Percentiles rank a stretch among this genome's conserved stretches.
Evolutionary conservation across 2,888 invertebrate genomes (phyloP).

Genomic region (Dicycla oo): DNA sequence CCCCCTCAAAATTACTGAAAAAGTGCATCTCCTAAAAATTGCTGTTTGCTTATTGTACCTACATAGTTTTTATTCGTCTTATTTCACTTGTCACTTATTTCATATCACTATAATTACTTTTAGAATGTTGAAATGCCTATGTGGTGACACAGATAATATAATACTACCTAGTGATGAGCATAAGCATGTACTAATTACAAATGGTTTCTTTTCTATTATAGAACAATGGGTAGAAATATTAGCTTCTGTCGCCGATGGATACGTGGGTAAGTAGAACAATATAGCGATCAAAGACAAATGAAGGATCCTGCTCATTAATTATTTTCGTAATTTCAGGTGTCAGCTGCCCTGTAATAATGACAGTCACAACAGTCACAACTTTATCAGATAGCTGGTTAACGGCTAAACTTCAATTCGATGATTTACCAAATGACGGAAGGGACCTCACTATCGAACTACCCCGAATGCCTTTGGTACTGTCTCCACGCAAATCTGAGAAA

Average conservation of each 20-base stretch:
- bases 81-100: neutral
- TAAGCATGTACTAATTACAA: constrained; percentile 11
- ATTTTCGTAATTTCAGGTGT: constrained; percentile 73
- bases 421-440: constrained; percentile 70
- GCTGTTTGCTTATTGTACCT: neutral
- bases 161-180: too few species aligned
- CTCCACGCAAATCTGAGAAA: constrained; percentile 81
- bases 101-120: neutral
- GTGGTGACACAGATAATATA: too few species aligned
- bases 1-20: neutral
- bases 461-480: constrained; percentile 79
- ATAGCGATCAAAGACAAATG: fast-evolving
- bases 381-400: constrained; percentile 84
- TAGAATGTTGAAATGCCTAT: neutral
- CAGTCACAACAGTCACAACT: constrained; percentile 79
- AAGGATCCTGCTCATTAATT: neutral
- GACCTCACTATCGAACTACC: constrained; percentile 82
- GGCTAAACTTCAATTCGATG: constrained; percentile 79
- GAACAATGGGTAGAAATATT: constrained; percentile 83
- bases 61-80: neutral
- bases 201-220: constrained; percentile 68
- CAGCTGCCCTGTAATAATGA: constrained; percentile 73
- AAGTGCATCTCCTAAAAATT: neutral
- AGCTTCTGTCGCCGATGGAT: constrained; percentile 76
- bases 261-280: constrained; percentile 79